These are phyloP conservation scores for Synergus itoensis DNA, from an alignment of 2,888 invertebrate species.

Conservation along the genomic window DNA sequence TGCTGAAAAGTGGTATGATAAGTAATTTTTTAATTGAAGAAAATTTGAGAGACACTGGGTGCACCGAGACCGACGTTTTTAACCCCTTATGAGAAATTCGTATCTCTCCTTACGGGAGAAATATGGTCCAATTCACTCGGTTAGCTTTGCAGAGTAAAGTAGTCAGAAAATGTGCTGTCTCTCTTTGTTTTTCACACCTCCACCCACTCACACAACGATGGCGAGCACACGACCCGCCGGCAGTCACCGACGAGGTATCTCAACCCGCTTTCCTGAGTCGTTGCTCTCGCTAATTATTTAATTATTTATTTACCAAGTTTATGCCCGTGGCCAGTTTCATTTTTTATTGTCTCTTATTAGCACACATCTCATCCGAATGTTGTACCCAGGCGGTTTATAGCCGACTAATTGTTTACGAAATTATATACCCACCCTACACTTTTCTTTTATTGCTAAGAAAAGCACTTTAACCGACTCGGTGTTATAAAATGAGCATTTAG, in stretches of 20 bases:
- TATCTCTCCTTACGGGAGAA: slow-evolving; percentile 48
- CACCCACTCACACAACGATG: slow-evolving; percentile 54
- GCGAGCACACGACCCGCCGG: slow-evolving; percentile 47
- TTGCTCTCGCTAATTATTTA: slow-evolving; percentile 67
- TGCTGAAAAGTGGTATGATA: neutral
- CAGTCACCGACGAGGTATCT: slow-evolving; percentile 5
- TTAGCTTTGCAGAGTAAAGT: slow-evolving; percentile 26
- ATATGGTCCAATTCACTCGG: slow-evolving; percentile 48
- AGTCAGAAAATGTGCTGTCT: slow-evolving; percentile 49
- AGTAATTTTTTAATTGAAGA: slow-evolving; percentile 12
- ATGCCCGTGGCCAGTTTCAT: slow-evolving; percentile 63
- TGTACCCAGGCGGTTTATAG: slow-evolving; percentile 54
- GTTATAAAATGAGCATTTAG: slow-evolving; percentile 39
- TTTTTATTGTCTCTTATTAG: slow-evolving; percentile 63
- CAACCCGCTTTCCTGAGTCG: slow-evolving; percentile 30
- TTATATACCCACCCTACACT: slow-evolving; percentile 51
- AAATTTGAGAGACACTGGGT: slow-evolving; percentile 57
- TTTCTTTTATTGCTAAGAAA: slow-evolving; percentile 9
- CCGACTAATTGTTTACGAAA: slow-evolving; percentile 70
- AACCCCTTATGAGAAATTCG: slow-evolving; percentile 61
- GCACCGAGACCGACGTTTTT: slow-evolving; percentile 55
- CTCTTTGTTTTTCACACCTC: slow-evolving; percentile 60
- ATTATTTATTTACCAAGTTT: slow-evolving; percentile 72
- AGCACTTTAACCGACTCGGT: slow-evolving; percentile 24
- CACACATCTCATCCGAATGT: slow-evolving; percentile 41